Base-by-base conservation (phyloP, 2,888 invertebrate genomes). In the Copidosoma aretas region DNA sequence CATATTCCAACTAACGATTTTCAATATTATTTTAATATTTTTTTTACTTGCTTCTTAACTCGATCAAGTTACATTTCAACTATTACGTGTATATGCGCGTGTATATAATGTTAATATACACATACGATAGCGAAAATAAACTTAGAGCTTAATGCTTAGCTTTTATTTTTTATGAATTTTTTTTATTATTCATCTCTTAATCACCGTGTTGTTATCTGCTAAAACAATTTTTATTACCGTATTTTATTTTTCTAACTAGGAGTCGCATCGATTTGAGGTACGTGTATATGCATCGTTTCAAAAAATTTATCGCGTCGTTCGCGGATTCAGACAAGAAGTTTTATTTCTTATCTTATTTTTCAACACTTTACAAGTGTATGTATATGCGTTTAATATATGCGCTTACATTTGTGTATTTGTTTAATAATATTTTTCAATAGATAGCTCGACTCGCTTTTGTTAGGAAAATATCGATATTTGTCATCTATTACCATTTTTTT, bases 251-350 rank as follows among this genome's bases (percentile, higher is more conserved):
- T 63, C 80, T 77, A 81, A 73, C 81, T 82, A 82, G 76, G 77
- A 82, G 78, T 83, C 78, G 74, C 78, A 79, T 82, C 80, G 80
- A 80, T 83, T 76, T 80, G 81, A 82, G 82, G 83, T 83, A 83
- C 82, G 81, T 82, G 56, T 68, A 71, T 71, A 82, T 80, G 78
- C 76, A 75, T 81, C 78, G 78, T 79, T 79, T 77, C 71, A 71
- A 79, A 79, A 75, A 72, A 76, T 66, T 68, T 32, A 32, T 70
- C 67, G 67, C 70, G 51, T 64, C 65, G 61, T 22, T 68, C 53
- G 71, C 72, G 62, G 8, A 8, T 67, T 72, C 73, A 74, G 72
- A 72, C 64, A 68, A 73, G 64, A 70, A 64, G 58, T 71, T 60
- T 57, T 63, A 51, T 57, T 25, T 22, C 56, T 68, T 49, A 52